These are phyloP conservation scores for Taphrorychus bicolor DNA, from an alignment of 2,888 invertebrate genomes.

Conservation along the genomic window DNA sequence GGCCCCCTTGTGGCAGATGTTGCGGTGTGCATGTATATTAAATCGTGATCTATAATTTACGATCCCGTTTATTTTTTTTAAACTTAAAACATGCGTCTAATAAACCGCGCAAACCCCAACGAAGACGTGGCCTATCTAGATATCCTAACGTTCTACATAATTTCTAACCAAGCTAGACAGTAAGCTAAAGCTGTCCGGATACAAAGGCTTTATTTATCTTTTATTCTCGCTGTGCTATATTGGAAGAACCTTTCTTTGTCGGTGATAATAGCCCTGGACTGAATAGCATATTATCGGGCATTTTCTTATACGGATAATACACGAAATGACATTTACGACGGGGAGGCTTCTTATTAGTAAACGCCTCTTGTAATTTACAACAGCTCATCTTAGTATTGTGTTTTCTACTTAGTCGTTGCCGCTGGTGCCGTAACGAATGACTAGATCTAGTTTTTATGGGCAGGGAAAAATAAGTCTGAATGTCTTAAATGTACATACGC, in stretches of 20 bases:
- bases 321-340: background rate
- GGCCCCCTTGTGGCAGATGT: slow-evolving; percentile 26
- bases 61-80: too few species aligned
- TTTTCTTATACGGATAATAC: background rate
- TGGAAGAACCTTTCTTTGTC: slow-evolving; percentile 41
- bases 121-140: background rate
- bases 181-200: slow-evolving; percentile 27
- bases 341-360: background rate
- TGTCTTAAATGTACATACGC: too few species aligned
- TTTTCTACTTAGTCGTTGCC: background rate
- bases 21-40: slow-evolving; percentile 16
- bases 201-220: slow-evolving; percentile 49
- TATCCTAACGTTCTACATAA: slow-evolving; percentile 32
- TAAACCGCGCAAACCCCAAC: background rate
- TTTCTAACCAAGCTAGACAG: slow-evolving; percentile 30
- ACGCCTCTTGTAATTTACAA: background rate
- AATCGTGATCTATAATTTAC: background rate
- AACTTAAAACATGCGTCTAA: background rate
- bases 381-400: background rate
- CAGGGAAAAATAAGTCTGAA: too few species aligned
- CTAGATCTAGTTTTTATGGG: too few species aligned
- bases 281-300: background rate
- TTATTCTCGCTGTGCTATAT: slow-evolving; percentile 41
- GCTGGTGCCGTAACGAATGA: too few species aligned
- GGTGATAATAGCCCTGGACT: slow-evolving; percentile 13